Evolutionary conservation across 2,113 vertebrate genomes (phyloP).

Genomic region (Rhagologus leucostigma): DNA sequence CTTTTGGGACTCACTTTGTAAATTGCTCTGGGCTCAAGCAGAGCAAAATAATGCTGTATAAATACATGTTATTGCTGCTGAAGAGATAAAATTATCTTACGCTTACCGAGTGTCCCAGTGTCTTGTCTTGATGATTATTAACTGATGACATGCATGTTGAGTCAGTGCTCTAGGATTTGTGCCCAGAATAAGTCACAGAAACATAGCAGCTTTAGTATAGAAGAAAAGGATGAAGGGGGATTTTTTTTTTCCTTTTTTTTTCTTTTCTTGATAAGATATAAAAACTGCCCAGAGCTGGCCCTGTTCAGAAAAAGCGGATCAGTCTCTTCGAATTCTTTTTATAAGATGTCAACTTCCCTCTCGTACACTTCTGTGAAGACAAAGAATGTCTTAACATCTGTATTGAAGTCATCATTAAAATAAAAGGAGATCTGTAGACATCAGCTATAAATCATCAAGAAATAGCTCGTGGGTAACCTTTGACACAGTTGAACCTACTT

Average conservation of each 20-base stretch:
- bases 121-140: conserved; percentile 51
- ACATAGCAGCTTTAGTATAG: not conserved
- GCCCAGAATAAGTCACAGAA: conserved; percentile 51
- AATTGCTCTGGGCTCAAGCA: not conserved
- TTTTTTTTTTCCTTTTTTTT: not conserved
- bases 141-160: conserved; percentile 11
- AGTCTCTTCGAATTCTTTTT: not conserved
- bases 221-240: not conserved
- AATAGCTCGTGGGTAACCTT: conserved; percentile 65
- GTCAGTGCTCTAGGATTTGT: conserved; percentile 38
- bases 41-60: not conserved
- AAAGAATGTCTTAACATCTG: conserved; percentile 52
- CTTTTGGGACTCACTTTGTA: not conserved
- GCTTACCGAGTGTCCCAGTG: conserved; percentile 2
- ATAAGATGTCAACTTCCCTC: conserved; percentile 32
- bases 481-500: conserved; percentile 51
- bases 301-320: not conserved
- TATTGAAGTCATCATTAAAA: conserved; percentile 65
- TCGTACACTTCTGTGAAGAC: conserved; percentile 14
- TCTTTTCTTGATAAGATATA: not conserved
- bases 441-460: conserved; percentile 60
- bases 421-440: conserved; percentile 61
- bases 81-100: conserved; percentile 2
- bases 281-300: conserved; percentile 51
- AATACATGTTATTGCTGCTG: not conserved